Conservation (phyloP, 2,888 invertebrate species). For the Dryobotodes eremita region DNA sequence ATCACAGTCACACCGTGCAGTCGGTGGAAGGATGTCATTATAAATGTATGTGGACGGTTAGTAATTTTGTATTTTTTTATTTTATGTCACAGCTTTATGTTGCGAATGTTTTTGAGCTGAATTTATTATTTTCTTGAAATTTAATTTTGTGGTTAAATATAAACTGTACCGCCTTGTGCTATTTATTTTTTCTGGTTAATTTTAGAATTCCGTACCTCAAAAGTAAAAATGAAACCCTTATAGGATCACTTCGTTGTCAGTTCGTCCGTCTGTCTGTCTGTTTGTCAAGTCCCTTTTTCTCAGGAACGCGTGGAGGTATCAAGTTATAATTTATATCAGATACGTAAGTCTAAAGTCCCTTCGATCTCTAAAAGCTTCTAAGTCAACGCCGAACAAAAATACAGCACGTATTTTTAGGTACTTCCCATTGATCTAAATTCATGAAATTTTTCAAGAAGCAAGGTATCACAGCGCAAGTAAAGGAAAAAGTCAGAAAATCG, state of each 20-base stretch:
- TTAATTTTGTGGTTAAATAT: constrained; percentile 32
- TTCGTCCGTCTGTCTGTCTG: background rate
- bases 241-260: background rate
- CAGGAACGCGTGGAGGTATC: background rate
- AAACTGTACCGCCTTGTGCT: constrained; percentile 11
- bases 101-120: constrained; percentile 29
- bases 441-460: too few species aligned
- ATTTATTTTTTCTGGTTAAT: background rate
- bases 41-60: constrained; percentile 38
- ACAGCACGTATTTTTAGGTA: too few species aligned
- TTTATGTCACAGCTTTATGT: constrained; percentile 39
- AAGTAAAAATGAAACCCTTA: background rate
- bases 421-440: too few species aligned
- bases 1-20: constrained; percentile 56
- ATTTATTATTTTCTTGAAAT: constrained; percentile 44
- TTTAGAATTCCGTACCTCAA: background rate
- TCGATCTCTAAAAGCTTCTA: background rate
- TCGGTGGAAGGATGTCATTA: constrained; percentile 47
- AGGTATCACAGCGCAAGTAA: too few species aligned
- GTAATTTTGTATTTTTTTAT: constrained; percentile 38
- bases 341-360: background rate
- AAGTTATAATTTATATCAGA: background rate
- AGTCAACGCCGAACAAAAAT: background rate
- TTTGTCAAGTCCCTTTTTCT: background rate
- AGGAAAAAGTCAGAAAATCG: too few species aligned